Base-by-base conservation (phyloP, 2,888 invertebrate species). In the Linnaemya tessellans region DNA sequence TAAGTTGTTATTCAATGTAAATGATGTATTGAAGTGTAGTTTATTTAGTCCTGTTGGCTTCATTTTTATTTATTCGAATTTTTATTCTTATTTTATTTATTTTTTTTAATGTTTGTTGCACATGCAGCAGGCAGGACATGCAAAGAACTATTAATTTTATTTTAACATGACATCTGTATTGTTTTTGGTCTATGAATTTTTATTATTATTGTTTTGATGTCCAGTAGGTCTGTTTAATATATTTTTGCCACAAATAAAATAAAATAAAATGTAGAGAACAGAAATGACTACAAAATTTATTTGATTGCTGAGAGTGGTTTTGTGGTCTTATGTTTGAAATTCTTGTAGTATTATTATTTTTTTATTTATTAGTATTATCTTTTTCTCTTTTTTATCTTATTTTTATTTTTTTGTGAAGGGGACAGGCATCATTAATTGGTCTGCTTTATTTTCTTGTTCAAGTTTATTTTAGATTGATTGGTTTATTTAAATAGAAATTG, bases 1-100 rank as follows among this genome's bases (percentile, higher is more conserved):
- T 80, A 85, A 85, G 79, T 83, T 83, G 71, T 85, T 83, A 75
- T 80, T 75, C 83, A 60, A 73, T 65, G 79, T 71, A 83, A 85
- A 83, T 83, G 83, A 83, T 80, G 70, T 83, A 85, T 83, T 85
- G 85, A 85, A 85, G 73, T 81, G 78, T 38, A 65, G 71, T 71
- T 71, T 62, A 38, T 38, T 38, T 38, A 43, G 43, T n/a, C 62
- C 8, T 68, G 3, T 25, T 56, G 49, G 20, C 13, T 54, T 67
- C 67, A 38, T 35, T 77, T 62, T 56, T 64, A 49, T 71, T n/a
- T 77, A 71, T 65, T 77, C 62, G 4, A 73, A 49, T 43, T 58
- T 68, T 64, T 81, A 54, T 62, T n/a, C n/a, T n/a, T n/a, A n/a
- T n/a, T n/a, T n/a, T n/a, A n/a, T n/a, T n/a, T n/a, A n/a, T n/a